Conservation (phyloP, 2,888 invertebrate species). For the Hemithea aestivaria region DNA sequence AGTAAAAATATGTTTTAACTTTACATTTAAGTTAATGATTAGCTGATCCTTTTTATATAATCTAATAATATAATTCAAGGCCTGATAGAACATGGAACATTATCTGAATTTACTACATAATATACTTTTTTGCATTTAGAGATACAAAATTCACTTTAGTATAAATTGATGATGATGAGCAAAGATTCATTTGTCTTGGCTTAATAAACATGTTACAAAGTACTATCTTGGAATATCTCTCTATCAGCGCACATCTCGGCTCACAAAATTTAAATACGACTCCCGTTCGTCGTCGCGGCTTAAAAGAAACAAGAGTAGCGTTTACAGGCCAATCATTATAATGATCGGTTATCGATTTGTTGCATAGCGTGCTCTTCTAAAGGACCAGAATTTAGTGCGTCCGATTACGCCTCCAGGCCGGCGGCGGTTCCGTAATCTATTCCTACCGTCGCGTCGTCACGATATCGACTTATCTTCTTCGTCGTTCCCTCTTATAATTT, state of each 20-base stretch:
- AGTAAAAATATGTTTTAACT: too few species aligned
- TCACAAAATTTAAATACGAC: slow-evolving; percentile 55
- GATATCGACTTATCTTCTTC: slow-evolving; percentile 71
- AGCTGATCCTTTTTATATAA: too few species aligned
- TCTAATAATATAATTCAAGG: too few species aligned
- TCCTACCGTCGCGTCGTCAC: slow-evolving; percentile 69
- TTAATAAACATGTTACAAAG: slow-evolving; percentile 10
- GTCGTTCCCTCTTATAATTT: slow-evolving; percentile 71
- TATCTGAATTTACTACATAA: too few species aligned
- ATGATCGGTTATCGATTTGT: slow-evolving; percentile 76
- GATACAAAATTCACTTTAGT: too few species aligned
- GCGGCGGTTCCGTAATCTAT: slow-evolving; percentile 68
- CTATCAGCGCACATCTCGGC: slow-evolving; percentile 17
- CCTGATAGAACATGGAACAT: too few species aligned
- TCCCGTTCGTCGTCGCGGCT: slow-evolving; percentile 65
- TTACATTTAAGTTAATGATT: too few species aligned
- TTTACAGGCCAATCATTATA: slow-evolving; percentile 75
- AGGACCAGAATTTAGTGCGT: slow-evolving; percentile 69
- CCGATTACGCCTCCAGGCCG: slow-evolving; percentile 59
- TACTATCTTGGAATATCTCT: slow-evolving; percentile 1
- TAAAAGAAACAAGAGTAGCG: slow-evolving; percentile 62
- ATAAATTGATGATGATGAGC: too few species aligned
- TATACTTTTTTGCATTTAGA: too few species aligned
- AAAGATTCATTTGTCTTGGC: slow-evolving; percentile 7
- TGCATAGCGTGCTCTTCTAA: slow-evolving; percentile 68